These are phyloP conservation scores for Drosophila takahashii DNA, from an alignment of 1,140 invertebrate genomes.

Conservation along the genomic window DNA sequence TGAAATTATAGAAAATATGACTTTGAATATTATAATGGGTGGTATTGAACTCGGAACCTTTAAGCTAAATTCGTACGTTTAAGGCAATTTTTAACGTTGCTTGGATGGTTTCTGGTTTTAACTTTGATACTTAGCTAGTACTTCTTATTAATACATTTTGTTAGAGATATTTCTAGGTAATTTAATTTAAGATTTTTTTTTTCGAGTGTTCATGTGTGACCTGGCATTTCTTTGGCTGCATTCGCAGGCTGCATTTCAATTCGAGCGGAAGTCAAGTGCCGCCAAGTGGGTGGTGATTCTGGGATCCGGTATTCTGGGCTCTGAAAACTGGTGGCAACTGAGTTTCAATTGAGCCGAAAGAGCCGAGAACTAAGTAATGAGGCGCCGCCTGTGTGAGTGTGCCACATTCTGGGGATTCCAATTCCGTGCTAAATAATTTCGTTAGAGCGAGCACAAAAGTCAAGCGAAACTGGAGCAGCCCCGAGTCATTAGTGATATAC, in stretches of 20 bases:
- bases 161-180: too few relatives aligned
- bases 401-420: slow-evolving; percentile 29
- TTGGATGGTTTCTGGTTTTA: too few relatives aligned
- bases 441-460: slow-evolving; percentile 56
- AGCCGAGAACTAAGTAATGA: slow-evolving; percentile 58
- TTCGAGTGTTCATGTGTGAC: slow-evolving; percentile 8
- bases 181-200: not conserved
- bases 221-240: slow-evolving; percentile 50
- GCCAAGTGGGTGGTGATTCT: slow-evolving; percentile 57
- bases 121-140: too few relatives aligned
- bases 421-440: slow-evolving; percentile 68
- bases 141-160: not conserved
- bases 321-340: slow-evolving; percentile 35
- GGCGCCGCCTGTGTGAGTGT: slow-evolving; percentile 22
- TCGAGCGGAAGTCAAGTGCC: slow-evolving; percentile 68
- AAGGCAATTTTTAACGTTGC: too few relatives aligned
- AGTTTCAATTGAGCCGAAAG: slow-evolving; percentile 61
- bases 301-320: not conserved
- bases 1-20: too few relatives aligned
- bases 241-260: slow-evolving; percentile 65
- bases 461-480: slow-evolving; percentile 55
- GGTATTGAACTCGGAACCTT: too few relatives aligned
- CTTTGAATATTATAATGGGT: too few relatives aligned
- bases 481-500: slow-evolving; percentile 51
- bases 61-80: too few relatives aligned